Base-by-base conservation (phyloP, 2,888 invertebrate species). In the Drosophila koepferae region DNA sequence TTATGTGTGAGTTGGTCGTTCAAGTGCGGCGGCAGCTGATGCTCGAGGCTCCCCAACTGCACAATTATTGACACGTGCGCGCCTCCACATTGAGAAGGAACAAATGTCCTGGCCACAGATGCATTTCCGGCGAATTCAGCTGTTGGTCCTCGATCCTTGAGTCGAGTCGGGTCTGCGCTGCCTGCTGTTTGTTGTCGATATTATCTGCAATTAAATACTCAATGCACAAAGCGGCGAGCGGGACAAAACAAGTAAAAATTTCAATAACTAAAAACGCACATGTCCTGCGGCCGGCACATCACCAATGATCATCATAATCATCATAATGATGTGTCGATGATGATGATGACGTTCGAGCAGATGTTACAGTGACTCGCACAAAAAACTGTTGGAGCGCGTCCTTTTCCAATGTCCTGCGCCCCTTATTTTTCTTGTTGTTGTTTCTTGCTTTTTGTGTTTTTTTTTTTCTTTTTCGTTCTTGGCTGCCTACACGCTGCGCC, bases 131-230 rank as follows among this genome's bases (percentile, higher is more conserved):
- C 71, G 36, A 69, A 61, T 85, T 85, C 85, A 85, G 85, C 85
- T 85, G 85, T 88, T 89, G 84, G 89, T 46, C 62, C 31, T 41
- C 40, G 41, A 63, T 54, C 49, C 31, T 41, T 34, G 40, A 34
- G 28, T 61, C 60, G 36, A 46, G 43, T 44, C 55, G 53, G 61
- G 51, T 62, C 36, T 56, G 20, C 10, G 41, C 46, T 46, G 20
- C 63, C 78, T 76, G 82, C 68, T 81, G 70, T 72, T 64, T 75
- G 63, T 77, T 85, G 82, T 89, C 90, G 91, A 91, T 91, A 86
- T 88, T 89, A 91, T 91, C 91, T 81, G 82, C 82, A 86, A 89
- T 91, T 90, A 90, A 88, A 83, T 88, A 85, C 89, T 90, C 91
- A 88, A 91, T 89, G 90, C 85, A 90, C 90, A 82, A 74, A 74